Conservation (phyloP, 1,140 invertebrate species). For the Grapholita molesta region DNA sequence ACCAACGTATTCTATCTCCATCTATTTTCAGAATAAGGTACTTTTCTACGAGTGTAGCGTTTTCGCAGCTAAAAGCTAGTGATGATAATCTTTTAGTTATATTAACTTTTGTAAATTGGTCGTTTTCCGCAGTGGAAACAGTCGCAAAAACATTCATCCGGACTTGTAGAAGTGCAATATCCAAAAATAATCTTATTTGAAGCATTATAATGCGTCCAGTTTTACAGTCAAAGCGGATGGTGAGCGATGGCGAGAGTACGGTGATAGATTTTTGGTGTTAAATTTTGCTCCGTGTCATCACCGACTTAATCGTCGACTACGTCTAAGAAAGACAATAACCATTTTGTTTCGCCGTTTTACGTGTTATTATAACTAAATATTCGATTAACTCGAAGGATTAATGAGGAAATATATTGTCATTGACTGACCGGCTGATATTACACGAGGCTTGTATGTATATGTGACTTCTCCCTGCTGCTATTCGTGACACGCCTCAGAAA, state of each 20-base stretch:
- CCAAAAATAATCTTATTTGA: conserved; percentile 57
- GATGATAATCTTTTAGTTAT: conserved; percentile 75
- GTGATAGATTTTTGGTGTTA: conserved; percentile 78
- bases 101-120: conserved; percentile 73
- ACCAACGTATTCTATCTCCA: conserved; percentile 76
- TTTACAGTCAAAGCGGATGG: conserved; percentile 72
- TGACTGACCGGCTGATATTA: conserved; percentile 78
- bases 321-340: conserved; percentile 54
- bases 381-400: conserved; percentile 57
- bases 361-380: conserved; percentile 56
- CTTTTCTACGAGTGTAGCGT: conserved; percentile 75
- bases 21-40: conserved; percentile 78
- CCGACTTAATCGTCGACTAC: conserved; percentile 63
- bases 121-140: conserved; percentile 63
- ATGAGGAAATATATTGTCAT: conserved; percentile 73
- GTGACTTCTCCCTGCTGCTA: conserved; percentile 74
- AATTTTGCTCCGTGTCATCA: conserved; percentile 75
- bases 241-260: conserved; percentile 76
- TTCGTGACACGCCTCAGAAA: conserved; percentile 77
- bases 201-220: conserved; percentile 71
- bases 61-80: conserved; percentile 73
- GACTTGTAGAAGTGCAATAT: conserved; percentile 61
- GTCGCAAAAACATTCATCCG: conserved; percentile 55
- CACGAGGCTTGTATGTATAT: conserved; percentile 78
- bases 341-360: conserved; percentile 59